Evolutionary conservation across 1,140 invertebrate genomes (phyloP).

Genomic region (Pteromalus puparum): DNA sequence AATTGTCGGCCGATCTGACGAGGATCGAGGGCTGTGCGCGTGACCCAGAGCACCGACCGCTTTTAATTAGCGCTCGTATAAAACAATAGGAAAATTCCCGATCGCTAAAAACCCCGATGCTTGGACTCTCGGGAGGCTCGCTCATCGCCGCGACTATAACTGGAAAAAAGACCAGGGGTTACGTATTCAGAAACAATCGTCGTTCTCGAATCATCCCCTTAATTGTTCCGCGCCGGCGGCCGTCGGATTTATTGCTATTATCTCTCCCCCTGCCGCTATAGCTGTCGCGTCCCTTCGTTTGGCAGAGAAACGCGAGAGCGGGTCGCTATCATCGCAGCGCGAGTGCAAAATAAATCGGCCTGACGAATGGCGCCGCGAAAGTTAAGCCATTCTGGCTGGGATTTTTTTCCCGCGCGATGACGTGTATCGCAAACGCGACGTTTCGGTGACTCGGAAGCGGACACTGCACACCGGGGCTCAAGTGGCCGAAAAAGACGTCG

Average conservation of each 20-base stretch:
- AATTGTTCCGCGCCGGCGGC: background rate
- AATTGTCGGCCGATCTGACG: too few species aligned
- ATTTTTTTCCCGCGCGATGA: background rate
- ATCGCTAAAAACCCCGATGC: background rate
- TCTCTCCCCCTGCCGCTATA: background rate
- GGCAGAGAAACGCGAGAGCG: slow-evolving; percentile 12
- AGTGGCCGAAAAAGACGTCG: too few species aligned
- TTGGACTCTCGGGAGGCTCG: background rate
- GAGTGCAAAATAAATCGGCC: slow-evolving; percentile 21
- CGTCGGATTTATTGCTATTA: slow-evolving; percentile 34
- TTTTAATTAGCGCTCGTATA: too few species aligned
- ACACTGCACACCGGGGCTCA: too few species aligned
- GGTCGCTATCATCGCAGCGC: background rate
- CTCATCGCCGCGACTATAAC: too few species aligned
- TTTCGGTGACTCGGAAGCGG: too few species aligned
- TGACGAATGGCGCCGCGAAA: slow-evolving; percentile 25
- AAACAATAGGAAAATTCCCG: too few species aligned
- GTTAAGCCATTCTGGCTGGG: background rate
- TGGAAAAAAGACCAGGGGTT: background rate
- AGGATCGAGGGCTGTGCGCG: too few species aligned
- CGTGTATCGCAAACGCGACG: too few species aligned
- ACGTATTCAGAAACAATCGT: background rate
- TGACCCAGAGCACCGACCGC: too few species aligned
- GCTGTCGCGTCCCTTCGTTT: background rate
- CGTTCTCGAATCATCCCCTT: slow-evolving; percentile 7